Evolutionary conservation across 2,888 invertebrate genomes (phyloP).

Genomic region (Chaetogeoica ovagalla): DNA sequence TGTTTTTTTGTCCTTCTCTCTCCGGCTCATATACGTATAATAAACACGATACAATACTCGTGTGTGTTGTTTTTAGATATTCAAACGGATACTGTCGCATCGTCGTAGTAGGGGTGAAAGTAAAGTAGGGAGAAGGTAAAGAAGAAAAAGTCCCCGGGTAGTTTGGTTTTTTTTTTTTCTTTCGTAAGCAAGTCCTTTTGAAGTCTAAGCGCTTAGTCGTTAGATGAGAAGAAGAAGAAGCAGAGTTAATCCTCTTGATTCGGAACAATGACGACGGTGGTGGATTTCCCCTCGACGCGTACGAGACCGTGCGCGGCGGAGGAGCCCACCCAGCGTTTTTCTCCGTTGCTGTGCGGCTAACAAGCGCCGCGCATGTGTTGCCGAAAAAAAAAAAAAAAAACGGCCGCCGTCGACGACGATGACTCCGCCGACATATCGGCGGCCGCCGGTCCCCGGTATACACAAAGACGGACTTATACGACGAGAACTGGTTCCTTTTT

Average conservation of each 20-base stretch:
- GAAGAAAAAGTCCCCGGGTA: constrained; percentile 6
- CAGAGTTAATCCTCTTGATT: constrained; percentile 51
- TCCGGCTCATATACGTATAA: not conserved
- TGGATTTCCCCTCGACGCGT: constrained; percentile 30
- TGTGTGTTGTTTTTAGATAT: constrained; percentile 47
- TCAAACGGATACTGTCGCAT: constrained; percentile 27
- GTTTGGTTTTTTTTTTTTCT: not conserved
- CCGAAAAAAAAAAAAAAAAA: too few species aligned
- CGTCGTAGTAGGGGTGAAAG: too few species aligned
- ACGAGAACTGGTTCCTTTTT: constrained; percentile 36
- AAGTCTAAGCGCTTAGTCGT: constrained; percentile 12
- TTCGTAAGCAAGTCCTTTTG: constrained; percentile 39
- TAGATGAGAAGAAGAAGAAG: too few species aligned
- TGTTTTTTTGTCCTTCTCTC: not conserved
- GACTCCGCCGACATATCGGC: not conserved
- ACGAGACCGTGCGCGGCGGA: not conserved
- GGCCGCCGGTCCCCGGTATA: not conserved
- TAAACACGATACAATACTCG: not conserved
- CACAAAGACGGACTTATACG: constrained; percentile 48
- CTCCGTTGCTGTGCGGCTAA: constrained; percentile 1
- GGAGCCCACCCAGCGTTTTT: constrained; percentile 51
- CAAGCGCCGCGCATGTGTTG: too few species aligned
- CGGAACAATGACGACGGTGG: constrained; percentile 24
- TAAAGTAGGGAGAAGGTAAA: not conserved
- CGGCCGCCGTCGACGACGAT: constrained; percentile 24